phyloP scores from a whole-genome alignment of 2,113 vertebrate genomes.

The Crotalus viridis region DNA sequence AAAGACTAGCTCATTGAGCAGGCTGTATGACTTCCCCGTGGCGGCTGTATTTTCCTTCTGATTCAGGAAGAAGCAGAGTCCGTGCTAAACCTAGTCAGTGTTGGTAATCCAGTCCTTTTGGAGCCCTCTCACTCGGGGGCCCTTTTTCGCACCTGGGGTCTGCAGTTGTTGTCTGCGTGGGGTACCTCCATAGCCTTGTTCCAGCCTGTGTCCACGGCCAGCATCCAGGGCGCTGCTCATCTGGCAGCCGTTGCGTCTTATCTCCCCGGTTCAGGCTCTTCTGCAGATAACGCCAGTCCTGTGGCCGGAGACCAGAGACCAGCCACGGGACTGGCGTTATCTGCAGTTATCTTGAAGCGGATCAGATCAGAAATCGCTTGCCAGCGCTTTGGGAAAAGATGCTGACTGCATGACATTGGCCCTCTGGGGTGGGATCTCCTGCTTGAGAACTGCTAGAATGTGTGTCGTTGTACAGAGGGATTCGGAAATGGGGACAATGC shows the following conservation, averaged over 20 bases:
- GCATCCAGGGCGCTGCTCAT: neutral
- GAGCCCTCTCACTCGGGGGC: neutral
- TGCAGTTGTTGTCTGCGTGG: neutral
- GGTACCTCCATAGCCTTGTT: neutral
- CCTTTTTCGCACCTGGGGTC: neutral
- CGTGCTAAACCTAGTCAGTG: neutral
- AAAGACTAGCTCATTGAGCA: neutral
- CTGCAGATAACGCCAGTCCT: neutral
- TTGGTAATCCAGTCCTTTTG: neutral
- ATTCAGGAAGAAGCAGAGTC: neutral
- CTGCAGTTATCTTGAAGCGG: neutral
- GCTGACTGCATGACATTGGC: neutral
- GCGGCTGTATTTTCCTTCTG: neutral
- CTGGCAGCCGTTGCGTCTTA: neutral
- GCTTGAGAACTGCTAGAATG: neutral
- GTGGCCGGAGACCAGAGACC: neutral
- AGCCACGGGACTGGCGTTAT: no score
- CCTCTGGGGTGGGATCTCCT: neutral
- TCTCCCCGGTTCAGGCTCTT: rapidly evolving
- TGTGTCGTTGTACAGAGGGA: neutral
- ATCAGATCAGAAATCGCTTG: neutral
- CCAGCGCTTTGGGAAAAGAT: neutral
- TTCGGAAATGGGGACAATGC: neutral
- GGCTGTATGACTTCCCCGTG: neutral
- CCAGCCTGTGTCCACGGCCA: neutral